phyloP scores from a whole-genome alignment of 2,797 vertebrate genomes.

The Microtus agrestis region DNA sequence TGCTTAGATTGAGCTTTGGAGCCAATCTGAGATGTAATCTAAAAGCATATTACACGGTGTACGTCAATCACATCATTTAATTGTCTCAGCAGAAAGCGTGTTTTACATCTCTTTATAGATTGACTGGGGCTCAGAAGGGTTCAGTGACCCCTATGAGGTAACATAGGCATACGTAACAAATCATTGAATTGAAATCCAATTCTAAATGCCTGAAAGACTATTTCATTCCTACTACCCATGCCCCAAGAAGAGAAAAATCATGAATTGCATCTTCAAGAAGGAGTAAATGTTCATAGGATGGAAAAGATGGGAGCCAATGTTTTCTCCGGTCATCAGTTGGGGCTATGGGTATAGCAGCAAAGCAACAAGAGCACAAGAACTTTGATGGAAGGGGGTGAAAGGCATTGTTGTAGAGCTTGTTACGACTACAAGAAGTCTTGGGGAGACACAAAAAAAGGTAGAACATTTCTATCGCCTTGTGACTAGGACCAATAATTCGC shows the following conservation, averaged over 20 bases:
- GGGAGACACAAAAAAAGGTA: neutral
- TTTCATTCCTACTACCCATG: neutral
- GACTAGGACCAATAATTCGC: neutral
- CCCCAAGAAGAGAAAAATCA: neutral
- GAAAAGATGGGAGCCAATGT: neutral
- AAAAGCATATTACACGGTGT: neutral
- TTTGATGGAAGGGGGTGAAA: neutral
- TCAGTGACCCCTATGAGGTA: neutral
- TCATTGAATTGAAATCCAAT: conserved; percentile 7
- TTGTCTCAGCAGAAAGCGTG: neutral
- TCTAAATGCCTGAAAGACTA: neutral
- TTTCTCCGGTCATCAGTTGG: neutral
- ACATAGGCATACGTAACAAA: neutral
- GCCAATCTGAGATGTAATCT: neutral
- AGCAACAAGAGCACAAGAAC: neutral
- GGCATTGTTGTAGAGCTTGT: neutral
- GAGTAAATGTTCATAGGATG: neutral
- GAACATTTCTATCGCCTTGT: neutral
- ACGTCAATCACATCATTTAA: neutral
- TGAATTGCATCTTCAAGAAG: neutral
- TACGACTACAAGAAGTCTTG: neutral
- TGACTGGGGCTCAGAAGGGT: neutral
- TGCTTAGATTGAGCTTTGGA: neutral
- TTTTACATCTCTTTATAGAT: neutral
- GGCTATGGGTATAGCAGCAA: neutral